These are phyloP conservation scores for Nipponia nippon DNA, from an alignment of 2,113 vertebrate genomes.

Conservation along the genomic window DNA sequence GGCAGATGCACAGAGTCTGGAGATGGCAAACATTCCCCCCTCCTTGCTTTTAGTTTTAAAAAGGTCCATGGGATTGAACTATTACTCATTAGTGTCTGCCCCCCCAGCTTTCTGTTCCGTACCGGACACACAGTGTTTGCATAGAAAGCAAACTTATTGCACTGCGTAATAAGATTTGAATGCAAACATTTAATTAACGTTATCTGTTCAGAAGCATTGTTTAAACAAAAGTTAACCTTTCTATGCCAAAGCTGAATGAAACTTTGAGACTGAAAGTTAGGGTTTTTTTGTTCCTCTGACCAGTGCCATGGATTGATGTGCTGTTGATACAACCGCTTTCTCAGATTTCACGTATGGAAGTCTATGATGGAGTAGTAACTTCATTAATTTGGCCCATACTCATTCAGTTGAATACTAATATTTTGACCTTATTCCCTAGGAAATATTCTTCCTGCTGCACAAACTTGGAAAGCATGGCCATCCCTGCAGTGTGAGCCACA, in stretches of 20 bases:
- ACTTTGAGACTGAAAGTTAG: background rate
- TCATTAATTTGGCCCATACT: constrained; percentile 39
- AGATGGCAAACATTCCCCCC: background rate
- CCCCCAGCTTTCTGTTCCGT: background rate
- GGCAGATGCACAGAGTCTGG: background rate
- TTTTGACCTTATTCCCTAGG: constrained; percentile 48
- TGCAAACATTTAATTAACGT: constrained; percentile 43
- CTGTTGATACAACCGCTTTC: constrained; percentile 47
- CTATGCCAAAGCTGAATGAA: background rate
- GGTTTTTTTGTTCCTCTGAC: background rate
- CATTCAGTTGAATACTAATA: constrained; percentile 15
- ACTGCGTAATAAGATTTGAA: constrained; percentile 32
- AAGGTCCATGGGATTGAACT: background rate
- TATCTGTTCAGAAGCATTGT: constrained; percentile 30
- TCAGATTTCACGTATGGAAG: constrained; percentile 2
- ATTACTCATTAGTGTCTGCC: background rate
- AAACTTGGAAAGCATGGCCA: background rate
- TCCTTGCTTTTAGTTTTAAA: background rate
- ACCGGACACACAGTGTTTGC: background rate
- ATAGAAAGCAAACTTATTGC: constrained; percentile 13
- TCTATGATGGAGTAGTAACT: constrained; percentile 22
- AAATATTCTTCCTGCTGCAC: constrained; percentile 11
- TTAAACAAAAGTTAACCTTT: constrained; percentile 26
- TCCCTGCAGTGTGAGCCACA: background rate
- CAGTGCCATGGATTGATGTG: constrained; percentile 42